Conservation (phyloP, 2,797 vertebrate genomes). For the Peromyscus aztecus region DNA sequence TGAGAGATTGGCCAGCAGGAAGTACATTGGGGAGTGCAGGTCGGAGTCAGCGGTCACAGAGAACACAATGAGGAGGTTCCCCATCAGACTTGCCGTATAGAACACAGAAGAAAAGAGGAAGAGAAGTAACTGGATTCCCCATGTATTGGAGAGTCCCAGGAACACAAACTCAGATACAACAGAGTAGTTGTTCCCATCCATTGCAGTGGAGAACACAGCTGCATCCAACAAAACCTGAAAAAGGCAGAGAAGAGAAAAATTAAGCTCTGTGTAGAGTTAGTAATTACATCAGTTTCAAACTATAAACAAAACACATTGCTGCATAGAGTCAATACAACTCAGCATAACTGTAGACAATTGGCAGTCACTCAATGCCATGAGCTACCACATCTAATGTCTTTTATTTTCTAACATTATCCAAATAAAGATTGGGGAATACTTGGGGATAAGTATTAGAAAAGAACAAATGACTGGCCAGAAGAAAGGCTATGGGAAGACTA, state of each 20-base stretch:
- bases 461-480: background rate
- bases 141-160: constrained; percentile 67
- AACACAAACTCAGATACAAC: constrained; percentile 76
- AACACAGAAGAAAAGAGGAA: constrained; percentile 71
- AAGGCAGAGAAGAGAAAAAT: background rate
- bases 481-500: background rate
- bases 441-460: background rate
- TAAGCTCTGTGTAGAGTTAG: background rate
- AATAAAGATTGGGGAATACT: background rate
- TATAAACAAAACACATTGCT: background rate
- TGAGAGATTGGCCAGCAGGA: constrained; percentile 81
- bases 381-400: background rate
- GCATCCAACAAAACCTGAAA: constrained; percentile 15
- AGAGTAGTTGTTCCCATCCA: constrained; percentile 57
- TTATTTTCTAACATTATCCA: background rate
- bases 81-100: constrained; percentile 66
- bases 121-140: constrained; percentile 43
- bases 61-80: constrained; percentile 76
- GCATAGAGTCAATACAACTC: background rate
- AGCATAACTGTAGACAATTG: background rate
- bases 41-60: constrained; percentile 55
- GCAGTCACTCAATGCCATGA: background rate
- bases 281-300: background rate
- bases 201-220: background rate
- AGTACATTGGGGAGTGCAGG: constrained; percentile 82